Base-by-base conservation (phyloP, 2,888 invertebrate genomes). In the Cephus pulcher region DNA sequence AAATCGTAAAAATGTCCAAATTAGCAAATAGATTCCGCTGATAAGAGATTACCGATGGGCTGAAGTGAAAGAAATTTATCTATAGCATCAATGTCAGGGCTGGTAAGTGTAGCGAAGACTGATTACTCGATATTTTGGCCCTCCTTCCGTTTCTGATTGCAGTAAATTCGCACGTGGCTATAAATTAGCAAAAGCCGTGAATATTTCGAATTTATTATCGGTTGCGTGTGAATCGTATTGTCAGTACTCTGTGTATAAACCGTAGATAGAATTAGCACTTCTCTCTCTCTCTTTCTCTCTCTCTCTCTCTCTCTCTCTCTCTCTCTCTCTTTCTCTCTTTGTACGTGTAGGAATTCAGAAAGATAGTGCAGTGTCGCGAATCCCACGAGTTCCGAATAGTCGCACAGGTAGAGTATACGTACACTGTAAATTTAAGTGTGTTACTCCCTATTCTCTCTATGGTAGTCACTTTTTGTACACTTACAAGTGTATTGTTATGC, bases 211-310 rank as follows among this genome's bases (percentile, higher is more conserved):
- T 87, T 88, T 86, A 87, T 89, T 86, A 87, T 86, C 86, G 87
- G 87, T 85, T 82, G 84, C 86, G 84, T 84, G 85, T 86, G 88
- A 89, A 88, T 88, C 88, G 87, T 88, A 87, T 83, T 83, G 69
- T 77, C 40, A 77, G 75, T 74, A 70, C 76, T 75, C 70, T 37
- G 73, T 40, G 74, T 30, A 69, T 73, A 56, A 56, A 56, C 23
- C 23, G 23, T 56, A 56, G 15, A 23, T 56, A 56, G 40, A 56
- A 23, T 56, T 56, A 56, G 23, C 6, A 56, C 23, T 6, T 56
- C 9, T 40, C 40, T 40, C 15, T 37, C 4, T 37, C 37, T 40
- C 40, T 15, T 4, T 40, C 40, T 32, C 32, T 56, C 23, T 23
- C 23, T 23, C 23, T 40, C 4, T 56, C 40, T 56, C 9, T 40